Evolutionary conservation across 2,113 vertebrate genomes (phyloP).

Genomic region (Panurus biarmicus): DNA sequence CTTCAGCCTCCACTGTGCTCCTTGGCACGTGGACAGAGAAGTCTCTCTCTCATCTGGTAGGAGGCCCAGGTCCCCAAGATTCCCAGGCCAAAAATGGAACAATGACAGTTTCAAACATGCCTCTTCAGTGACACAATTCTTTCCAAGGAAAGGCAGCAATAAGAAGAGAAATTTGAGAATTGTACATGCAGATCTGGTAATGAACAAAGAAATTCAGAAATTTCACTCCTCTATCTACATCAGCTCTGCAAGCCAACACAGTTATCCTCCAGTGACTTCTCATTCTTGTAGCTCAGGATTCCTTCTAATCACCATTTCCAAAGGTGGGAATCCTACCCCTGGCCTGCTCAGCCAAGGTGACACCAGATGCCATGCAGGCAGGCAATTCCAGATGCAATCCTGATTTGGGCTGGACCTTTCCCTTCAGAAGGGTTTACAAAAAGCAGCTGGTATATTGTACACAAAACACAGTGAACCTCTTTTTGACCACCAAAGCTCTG

Average conservation of each 20-base stretch:
- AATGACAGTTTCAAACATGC: background rate
- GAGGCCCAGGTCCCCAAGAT: background rate
- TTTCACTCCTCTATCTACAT: background rate
- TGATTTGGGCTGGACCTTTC: background rate
- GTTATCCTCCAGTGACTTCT: background rate
- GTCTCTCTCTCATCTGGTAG: background rate
- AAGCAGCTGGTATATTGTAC: background rate
- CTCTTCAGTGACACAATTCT: background rate
- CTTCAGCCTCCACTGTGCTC: background rate
- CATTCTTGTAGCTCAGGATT: background rate
- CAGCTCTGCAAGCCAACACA: background rate
- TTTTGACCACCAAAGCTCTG: background rate
- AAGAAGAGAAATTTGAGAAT: background rate
- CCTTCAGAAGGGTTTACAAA: background rate
- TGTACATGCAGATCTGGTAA: background rate
- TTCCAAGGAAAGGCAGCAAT: background rate
- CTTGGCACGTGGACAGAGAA: rapidly evolving
- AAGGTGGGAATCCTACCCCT: background rate
- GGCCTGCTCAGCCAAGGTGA: background rate
- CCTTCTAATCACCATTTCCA: background rate
- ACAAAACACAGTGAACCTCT: background rate
- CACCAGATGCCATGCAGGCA: background rate
- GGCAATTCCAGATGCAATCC: background rate
- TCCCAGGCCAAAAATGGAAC: background rate
- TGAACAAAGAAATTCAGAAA: background rate